Conservation (phyloP, 2,888 invertebrate genomes). For the Cephonodes hylas region DNA sequence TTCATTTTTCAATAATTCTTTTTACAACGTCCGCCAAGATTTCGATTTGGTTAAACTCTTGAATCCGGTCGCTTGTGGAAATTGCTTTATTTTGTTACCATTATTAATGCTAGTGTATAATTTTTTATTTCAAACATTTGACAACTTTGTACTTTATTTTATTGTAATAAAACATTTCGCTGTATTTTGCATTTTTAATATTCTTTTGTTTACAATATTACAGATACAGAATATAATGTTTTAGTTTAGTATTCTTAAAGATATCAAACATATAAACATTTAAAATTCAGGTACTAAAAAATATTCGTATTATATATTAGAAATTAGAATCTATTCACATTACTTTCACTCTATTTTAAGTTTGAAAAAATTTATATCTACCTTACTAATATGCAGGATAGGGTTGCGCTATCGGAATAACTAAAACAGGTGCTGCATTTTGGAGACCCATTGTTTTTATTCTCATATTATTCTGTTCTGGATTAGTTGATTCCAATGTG, state of each 20-base stretch:
- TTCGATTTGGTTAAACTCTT: slow-evolving; percentile 59
- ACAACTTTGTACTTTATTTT: slow-evolving; percentile 21
- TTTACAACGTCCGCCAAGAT: neutral
- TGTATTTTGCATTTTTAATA: neutral
- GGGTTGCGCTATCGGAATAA: slow-evolving; percentile 42
- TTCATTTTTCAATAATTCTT: neutral
- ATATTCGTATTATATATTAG: too few relatives aligned
- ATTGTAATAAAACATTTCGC: slow-evolving; percentile 28
- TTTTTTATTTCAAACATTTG: neutral
- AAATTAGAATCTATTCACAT: too few relatives aligned
- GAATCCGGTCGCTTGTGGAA: slow-evolving; percentile 45
- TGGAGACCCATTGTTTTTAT: slow-evolving; percentile 36
- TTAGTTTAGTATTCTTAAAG: too few relatives aligned
- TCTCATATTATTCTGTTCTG: slow-evolving; percentile 32
- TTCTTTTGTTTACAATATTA: too few relatives aligned
- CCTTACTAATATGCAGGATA: slow-evolving; percentile 11
- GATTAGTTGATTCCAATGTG: slow-evolving; percentile 18
- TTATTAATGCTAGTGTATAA: neutral
- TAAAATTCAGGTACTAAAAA: too few relatives aligned
- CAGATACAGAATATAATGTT: too few relatives aligned
- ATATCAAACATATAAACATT: too few relatives aligned
- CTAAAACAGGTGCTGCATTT: slow-evolving; percentile 41
- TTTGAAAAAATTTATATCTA: too few relatives aligned
- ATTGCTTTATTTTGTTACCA: slow-evolving; percentile 31
- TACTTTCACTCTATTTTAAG: too few relatives aligned